Conservation (phyloP, 2,113 vertebrate species). For the Oncorhynchus mykiss region DNA sequence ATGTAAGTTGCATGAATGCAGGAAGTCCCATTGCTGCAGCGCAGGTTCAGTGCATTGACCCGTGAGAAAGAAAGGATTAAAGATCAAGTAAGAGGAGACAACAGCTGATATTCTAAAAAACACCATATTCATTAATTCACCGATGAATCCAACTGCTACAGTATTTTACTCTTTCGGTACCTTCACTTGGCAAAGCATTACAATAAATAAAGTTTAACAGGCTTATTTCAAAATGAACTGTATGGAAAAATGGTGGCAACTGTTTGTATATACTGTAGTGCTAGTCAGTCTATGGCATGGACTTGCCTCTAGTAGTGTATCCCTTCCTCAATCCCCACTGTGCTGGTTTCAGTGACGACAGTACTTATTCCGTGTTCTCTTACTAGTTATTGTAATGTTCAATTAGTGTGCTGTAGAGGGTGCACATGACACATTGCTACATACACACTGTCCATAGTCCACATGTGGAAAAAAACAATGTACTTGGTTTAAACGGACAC, state of each 20-base stretch:
- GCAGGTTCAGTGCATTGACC: slow-evolving; percentile 66
- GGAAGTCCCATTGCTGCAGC: slow-evolving; percentile 55
- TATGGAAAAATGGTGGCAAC: not conserved
- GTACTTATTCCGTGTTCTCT: not conserved
- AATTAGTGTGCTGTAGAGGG: not conserved
- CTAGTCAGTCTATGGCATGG: slow-evolving; percentile 2
- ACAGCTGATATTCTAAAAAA: slow-evolving; percentile 28
- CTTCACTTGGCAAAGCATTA: slow-evolving; percentile 50
- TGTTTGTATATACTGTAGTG: not conserved
- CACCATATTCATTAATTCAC: slow-evolving; percentile 22
- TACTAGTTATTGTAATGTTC: not conserved
- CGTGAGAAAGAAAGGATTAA: slow-evolving; percentile 46
- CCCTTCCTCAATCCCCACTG: slow-evolving; percentile 16
- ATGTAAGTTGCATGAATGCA: slow-evolving; percentile 58
- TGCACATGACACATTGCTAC: not conserved
- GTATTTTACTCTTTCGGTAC: slow-evolving; percentile 43
- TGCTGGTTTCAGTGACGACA: slow-evolving; percentile 14
- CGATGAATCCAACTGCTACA: slow-evolving; percentile 33
- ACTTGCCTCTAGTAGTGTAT: slow-evolving; percentile 15
- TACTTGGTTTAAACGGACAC: not conserved
- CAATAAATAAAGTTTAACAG: slow-evolving; percentile 51
- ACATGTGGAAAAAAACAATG: not conserved
- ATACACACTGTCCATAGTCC: not conserved
- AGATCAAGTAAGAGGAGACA: slow-evolving; percentile 38
- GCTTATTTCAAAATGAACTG: slow-evolving; percentile 24